Evolutionary conservation across 2,888 invertebrate species (phyloP), one percentile per base, ranked within the genome.

Genomic region (Drosophila basisetae): DNA sequence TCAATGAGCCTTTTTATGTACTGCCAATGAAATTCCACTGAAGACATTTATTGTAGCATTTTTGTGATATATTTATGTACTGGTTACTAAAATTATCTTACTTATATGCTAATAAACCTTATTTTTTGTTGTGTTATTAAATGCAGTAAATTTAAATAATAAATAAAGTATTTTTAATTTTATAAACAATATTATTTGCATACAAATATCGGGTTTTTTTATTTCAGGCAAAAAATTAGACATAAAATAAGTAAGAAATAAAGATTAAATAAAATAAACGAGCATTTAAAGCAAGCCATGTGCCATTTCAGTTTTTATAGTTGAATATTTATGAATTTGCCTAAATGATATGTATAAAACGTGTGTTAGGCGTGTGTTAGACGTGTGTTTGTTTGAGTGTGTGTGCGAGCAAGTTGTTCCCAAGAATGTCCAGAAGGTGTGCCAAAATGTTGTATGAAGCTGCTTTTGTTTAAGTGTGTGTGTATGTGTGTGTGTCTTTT

Each of bases 351-450:
- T 35, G 25, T 35, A 16, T 35, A 47, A 30, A 25, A 37, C 62
- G 69, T 63, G 60, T 84, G 76, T 80, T 80, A 74, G 68, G 13
- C 53, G 53, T 78, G 68, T 64, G 62, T 56, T 39, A 39, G 18
- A 37, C 66, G 53, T 60, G 59, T 64, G 30, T 67, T 25, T 47
- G 47, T 2, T 37, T 68, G 64, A 22, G 70, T 63, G 67, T 64
- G 73, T 71, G 61, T 81, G 61, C 41, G 71, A 54, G 68, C 62
- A 67, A 43, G 60, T 61, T 69, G 78, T 75, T 78, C 77, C 90
- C 90, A 82, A 64, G 85, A 31, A 31, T 31, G 31, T 86, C 85
- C 85, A 90, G 89, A 66, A 68, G 63, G 65, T 73, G 78, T 69
- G 81, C 74, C 87, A 56, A 71, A 58, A 35, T 50, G 33, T 35